These are phyloP conservation scores for Procambarus clarkii DNA, from an alignment of 1,140 invertebrate genomes.

Conservation along the genomic window DNA sequence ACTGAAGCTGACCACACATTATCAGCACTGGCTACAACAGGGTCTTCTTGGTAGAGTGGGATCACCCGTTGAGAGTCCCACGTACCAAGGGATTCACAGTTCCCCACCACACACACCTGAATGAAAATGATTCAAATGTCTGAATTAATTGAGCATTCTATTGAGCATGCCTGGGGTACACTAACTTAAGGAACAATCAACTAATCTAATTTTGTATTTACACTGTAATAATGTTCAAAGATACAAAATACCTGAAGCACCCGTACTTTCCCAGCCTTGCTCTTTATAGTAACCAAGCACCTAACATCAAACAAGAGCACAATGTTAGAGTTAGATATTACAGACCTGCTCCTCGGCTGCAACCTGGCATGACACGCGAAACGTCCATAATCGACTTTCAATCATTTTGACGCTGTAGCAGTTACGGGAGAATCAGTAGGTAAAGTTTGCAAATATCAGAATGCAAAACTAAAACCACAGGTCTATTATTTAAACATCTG, in stretches of 20 bases:
- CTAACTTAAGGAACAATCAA: no score
- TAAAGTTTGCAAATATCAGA: no score
- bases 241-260: neutral
- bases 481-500: no score
- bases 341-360: conserved; percentile 75
- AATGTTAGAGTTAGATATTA: neutral
- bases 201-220: no score
- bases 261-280: no score
- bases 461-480: no score
- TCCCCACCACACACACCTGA: conserved; percentile 77
- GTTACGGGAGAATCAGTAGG: no score
- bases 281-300: no score
- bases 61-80: conserved; percentile 75
- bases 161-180: neutral
- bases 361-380: conserved; percentile 76
- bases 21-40: conserved; percentile 66
- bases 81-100: conserved; percentile 77
- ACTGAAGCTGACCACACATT: conserved; percentile 75
- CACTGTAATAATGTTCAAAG: no score
- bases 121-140: neutral
- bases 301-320: neutral
- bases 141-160: neutral
- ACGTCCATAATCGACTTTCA: conserved; percentile 73
- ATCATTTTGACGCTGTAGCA: no score
- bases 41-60: conserved; percentile 73